These are phyloP conservation scores for Drosophila fungiperda DNA, from an alignment of 2,888 invertebrate species.

Conservation along the genomic window DNA sequence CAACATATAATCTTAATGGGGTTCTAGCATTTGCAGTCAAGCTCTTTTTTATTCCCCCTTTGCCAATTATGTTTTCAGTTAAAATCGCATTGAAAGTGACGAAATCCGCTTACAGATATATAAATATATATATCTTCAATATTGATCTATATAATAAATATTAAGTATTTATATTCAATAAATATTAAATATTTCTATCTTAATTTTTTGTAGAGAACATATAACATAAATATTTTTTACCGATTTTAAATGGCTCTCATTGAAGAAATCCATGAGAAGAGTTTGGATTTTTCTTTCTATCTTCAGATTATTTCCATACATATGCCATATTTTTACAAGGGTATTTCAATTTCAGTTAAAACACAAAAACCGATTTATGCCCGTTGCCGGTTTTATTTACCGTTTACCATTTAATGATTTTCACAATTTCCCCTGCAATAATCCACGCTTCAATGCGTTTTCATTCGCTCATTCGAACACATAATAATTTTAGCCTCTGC, in stretches of 20 bases:
- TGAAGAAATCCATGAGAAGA: background rate
- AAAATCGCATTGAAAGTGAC: background rate
- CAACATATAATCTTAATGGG: background rate
- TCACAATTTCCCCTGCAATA: slow-evolving; percentile 48
- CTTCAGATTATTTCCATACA: background rate
- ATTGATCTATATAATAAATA: too few relatives aligned
- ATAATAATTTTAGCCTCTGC: slow-evolving; percentile 53
- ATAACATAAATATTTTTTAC: background rate
- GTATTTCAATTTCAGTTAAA: slow-evolving; percentile 2
- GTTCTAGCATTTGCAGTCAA: background rate
- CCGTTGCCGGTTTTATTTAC: slow-evolving; percentile 2
- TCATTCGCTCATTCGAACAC: slow-evolving; percentile 40
- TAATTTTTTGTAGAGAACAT: background rate
- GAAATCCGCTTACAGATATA: background rate
- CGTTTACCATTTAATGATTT: slow-evolving; percentile 20
- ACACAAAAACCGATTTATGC: background rate
- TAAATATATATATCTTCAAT: background rate
- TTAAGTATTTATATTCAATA: too few relatives aligned
- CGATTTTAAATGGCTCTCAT: background rate
- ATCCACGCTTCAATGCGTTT: slow-evolving; percentile 58
- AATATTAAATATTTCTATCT: too few relatives aligned
- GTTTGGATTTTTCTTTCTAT: background rate
- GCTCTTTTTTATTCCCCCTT: background rate
- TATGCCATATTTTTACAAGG: background rate
- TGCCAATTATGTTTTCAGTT: background rate